phyloP scores from a whole-genome alignment of 2,113 vertebrate species.

The Phalacrocorax carbo region DNA sequence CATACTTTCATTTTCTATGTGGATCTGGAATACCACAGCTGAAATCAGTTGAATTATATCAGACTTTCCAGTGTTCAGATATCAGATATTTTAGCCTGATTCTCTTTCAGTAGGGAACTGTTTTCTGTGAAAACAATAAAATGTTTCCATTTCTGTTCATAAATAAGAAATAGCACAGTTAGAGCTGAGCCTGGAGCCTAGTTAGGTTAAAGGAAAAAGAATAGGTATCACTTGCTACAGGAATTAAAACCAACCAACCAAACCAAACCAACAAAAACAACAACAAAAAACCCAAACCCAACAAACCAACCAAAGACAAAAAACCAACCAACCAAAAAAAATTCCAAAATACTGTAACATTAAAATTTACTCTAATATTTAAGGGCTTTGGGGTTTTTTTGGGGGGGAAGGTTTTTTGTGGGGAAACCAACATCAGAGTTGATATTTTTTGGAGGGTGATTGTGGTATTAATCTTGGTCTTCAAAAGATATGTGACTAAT shows the following conservation, averaged over 20 bases:
- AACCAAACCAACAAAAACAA: background rate
- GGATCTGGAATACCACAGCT: background rate
- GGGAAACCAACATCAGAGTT: background rate
- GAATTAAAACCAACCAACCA: background rate
- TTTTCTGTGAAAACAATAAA: background rate
- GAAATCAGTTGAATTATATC: background rate
- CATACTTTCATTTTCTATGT: background rate
- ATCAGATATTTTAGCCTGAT: background rate
- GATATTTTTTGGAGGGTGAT: rapidly evolving
- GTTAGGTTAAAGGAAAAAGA: background rate
- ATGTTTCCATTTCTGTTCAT: background rate
- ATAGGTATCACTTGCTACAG: rapidly evolving
- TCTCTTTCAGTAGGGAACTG: background rate
- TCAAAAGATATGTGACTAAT: background rate
- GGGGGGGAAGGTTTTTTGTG: background rate
- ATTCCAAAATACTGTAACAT: background rate
- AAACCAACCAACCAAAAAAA: rapidly evolving
- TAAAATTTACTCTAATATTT: background rate
- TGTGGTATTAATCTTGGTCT: background rate
- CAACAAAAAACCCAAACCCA: background rate
- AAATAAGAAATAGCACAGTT: background rate
- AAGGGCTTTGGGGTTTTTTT: background rate
- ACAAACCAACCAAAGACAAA: background rate
- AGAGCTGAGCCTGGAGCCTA: background rate
- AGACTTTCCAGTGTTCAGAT: background rate